phyloP scores from a whole-genome alignment of 2,113 vertebrate genomes.

The Diglossa brunneiventris region DNA sequence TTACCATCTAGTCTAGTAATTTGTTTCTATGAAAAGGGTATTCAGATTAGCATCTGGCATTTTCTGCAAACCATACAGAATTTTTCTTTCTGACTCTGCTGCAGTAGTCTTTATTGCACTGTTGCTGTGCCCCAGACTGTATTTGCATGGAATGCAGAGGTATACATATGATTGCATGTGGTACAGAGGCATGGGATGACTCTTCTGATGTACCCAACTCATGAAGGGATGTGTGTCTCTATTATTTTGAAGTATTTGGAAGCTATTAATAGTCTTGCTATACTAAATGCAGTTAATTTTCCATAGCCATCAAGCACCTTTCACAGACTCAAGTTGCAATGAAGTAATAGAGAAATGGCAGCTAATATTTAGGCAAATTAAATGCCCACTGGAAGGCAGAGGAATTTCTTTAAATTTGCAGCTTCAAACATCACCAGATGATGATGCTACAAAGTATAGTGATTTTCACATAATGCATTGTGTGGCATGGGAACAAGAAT shows the following conservation, averaged over 20 bases:
- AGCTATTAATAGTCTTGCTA: neutral
- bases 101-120: neutral
- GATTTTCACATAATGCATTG: neutral
- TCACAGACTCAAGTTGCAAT: neutral
- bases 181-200: neutral
- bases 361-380: neutral
- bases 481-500: neutral
- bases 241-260: neutral
- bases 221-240: neutral
- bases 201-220: neutral
- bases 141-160: neutral
- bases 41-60: neutral
- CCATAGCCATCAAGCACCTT: neutral
- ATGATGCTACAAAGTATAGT: neutral
- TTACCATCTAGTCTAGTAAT: neutral
- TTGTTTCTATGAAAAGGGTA: neutral
- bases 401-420: neutral
- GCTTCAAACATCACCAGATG: neutral
- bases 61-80: neutral
- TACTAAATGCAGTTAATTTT: neutral
- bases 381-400: neutral
- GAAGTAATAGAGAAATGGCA: neutral
- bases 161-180: neutral
- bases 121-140: neutral
- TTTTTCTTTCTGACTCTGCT: neutral